Base-by-base conservation (phyloP, 2,113 vertebrate species). In the Actenoides lindsayi region DNA sequence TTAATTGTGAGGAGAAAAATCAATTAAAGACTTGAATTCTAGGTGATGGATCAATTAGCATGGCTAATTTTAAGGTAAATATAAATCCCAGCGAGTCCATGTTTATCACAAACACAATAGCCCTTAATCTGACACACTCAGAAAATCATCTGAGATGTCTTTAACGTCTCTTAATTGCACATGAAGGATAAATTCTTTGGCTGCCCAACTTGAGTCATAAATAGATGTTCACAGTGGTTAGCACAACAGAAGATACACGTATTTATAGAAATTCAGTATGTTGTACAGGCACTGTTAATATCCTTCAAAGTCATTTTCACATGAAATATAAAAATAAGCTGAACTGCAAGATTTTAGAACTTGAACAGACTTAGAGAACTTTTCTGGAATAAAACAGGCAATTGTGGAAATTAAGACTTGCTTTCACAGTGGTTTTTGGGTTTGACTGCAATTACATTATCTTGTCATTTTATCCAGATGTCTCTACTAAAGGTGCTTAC, bases 231-330 rank as follows among this genome's bases (percentile, higher is more conserved):
- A 67, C 93, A 69, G 13, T 51, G 35, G 60, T 80, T 81, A 96
- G 92, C 59, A 64, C 80, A 89, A 89, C 48, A 59, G 86, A 62
- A 93, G 69, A 95, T 8, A 86, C 11, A 79, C 6, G 16, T 50
- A 94, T 75, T 56, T 88, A 76, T 65, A 96, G 92, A 91, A 83
- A 93, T 59, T 28, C 91, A 89, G 48, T 64, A 67, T 81, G 65
- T 94, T 93, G 76, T 86, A 76, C 9, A 64, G 70, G 60, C 46
- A 77, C 68, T 89, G 41, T 57, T 74, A 93, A 75, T 83, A 78
- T 16, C 63, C 76, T 91, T 95, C 73, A 73, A 71, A 24, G 25
- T 59, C 8, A 68, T 95, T 95, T 93, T 94, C 83, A 96, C 25
- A 88, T 60, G 46, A 90, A 87, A 96, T 59, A 57, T 11, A 83